phyloP scores from a whole-genome alignment of 1,140 invertebrate species.

The Ericerus pela region DNA sequence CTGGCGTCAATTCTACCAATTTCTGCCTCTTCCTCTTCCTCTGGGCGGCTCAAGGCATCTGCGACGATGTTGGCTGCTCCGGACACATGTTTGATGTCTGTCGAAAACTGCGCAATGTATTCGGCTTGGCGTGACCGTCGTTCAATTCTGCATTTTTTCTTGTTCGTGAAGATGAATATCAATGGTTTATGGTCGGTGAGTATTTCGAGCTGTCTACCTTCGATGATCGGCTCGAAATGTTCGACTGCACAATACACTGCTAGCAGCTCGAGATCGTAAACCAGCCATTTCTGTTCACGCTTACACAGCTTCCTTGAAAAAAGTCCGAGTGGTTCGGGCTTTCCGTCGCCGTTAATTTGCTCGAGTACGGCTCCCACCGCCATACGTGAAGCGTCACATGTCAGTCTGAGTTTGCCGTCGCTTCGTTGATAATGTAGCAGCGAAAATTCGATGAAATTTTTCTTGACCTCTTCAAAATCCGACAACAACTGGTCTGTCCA shows the following conservation, averaged over 20 bases:
- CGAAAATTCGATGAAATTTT: not conserved
- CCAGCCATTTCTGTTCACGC: slow-evolving; percentile 2
- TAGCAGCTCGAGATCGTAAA: slow-evolving; percentile 31
- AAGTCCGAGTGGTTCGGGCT: slow-evolving; percentile 16
- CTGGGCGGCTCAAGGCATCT: not conserved
- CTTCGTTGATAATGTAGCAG: slow-evolving; percentile 19
- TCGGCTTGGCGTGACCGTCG: slow-evolving; percentile 26
- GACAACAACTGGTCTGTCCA: not conserved
- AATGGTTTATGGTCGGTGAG: slow-evolving; percentile 32
- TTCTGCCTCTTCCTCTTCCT: too few relatives aligned
- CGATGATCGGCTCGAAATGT: slow-evolving; percentile 28
- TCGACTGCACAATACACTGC: slow-evolving; percentile 26
- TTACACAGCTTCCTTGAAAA: slow-evolving; percentile 10
- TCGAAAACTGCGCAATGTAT: slow-evolving; percentile 24
- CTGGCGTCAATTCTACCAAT: not conserved
- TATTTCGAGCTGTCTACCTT: slow-evolving; percentile 28
- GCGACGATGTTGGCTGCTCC: not conserved
- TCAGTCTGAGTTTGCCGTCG: not conserved
- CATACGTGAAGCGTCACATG: slow-evolving; percentile 22
- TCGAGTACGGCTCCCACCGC: slow-evolving; percentile 22
- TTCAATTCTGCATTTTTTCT: slow-evolving; percentile 24
- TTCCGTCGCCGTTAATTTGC: slow-evolving; percentile 14
- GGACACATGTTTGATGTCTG: slow-evolving; percentile 4
- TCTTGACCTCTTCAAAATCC: not conserved
- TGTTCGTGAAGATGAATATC: slow-evolving; percentile 25